Evolutionary conservation across 1,140 invertebrate species (phyloP).

Genomic region (Proctacanthus coquilletti): DNA sequence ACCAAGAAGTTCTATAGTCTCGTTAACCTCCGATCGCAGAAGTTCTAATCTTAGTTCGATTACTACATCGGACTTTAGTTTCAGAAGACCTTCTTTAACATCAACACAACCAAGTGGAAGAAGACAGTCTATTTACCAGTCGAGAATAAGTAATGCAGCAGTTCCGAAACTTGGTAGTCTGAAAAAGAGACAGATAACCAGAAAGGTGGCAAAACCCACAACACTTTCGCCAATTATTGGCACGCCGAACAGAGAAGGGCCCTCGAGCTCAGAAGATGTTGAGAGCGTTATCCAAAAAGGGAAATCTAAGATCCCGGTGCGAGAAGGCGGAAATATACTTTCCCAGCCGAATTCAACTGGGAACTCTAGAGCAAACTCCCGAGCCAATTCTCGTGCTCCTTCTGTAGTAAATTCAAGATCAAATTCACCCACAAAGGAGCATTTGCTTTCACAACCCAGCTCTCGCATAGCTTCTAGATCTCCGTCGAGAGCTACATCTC

Average conservation of each 20-base stretch:
- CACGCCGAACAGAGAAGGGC: slow-evolving; percentile 25
- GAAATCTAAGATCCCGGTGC: slow-evolving; percentile 21
- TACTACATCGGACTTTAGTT: slow-evolving; percentile 26
- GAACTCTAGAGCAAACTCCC: neutral
- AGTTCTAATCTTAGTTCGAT: slow-evolving; percentile 25
- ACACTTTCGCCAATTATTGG: slow-evolving; percentile 28
- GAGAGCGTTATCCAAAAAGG: slow-evolving; percentile 3
- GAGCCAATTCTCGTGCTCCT: slow-evolving; percentile 7
- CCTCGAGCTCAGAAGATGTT: slow-evolving; percentile 16
- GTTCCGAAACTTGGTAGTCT: slow-evolving; percentile 5
- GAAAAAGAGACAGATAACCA: neutral
- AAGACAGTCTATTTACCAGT: slow-evolving; percentile 6
- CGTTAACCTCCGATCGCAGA: slow-evolving; percentile 20
- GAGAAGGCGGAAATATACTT: slow-evolving; percentile 10
- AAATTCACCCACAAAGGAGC: slow-evolving; percentile 16
- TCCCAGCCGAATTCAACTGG: slow-evolving; percentile 5
- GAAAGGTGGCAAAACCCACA: slow-evolving; percentile 21
- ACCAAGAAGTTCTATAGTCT: slow-evolving; percentile 6
- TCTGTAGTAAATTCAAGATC: slow-evolving; percentile 10
- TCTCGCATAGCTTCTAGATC: slow-evolving; percentile 16
- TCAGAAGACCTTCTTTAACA: slow-evolving; percentile 15
- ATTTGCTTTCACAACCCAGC: slow-evolving; percentile 8
- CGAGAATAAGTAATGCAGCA: neutral
- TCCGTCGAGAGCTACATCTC: slow-evolving; percentile 15
- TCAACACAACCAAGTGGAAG: neutral